phyloP scores from a whole-genome alignment of 2,888 invertebrate genomes.

The Temnothorax rugatulus region DNA sequence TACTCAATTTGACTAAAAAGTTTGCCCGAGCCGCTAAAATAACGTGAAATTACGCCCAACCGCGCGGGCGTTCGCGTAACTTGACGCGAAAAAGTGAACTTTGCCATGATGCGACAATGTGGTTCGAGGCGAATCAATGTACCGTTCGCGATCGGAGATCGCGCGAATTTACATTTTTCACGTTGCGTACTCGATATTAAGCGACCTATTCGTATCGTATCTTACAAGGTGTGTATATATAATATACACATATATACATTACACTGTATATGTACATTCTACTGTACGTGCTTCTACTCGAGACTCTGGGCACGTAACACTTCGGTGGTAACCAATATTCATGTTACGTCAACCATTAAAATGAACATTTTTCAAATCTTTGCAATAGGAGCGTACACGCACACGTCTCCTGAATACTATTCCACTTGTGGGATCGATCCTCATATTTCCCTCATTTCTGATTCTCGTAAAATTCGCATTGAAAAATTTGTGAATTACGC shows the following conservation, averaged over 20 bases:
- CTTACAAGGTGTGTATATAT: constrained; percentile 55
- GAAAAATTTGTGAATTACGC: constrained; percentile 27
- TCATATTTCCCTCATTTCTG: constrained; percentile 47
- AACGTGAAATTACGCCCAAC: constrained; percentile 62
- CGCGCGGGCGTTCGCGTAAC: constrained; percentile 24
- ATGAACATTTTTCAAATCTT: constrained; percentile 81
- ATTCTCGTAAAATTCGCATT: constrained; percentile 27
- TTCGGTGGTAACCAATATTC: constrained; percentile 78
- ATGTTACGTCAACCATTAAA: constrained; percentile 81
- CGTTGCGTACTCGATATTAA: constrained; percentile 14
- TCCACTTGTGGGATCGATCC: constrained; percentile 58
- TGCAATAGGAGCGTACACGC: constrained; percentile 58
- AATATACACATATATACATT: background rate
- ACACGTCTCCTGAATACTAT: constrained; percentile 53
- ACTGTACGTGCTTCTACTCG: constrained; percentile 58
- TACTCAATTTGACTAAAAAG: constrained; percentile 74
- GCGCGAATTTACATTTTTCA: constrained; percentile 38
- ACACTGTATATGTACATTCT: constrained; percentile 46
- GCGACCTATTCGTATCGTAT: constrained; percentile 39
- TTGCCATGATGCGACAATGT: constrained; percentile 24
- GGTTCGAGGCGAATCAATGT: constrained; percentile 33
- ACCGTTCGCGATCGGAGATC: constrained; percentile 4
- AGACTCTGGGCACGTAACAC: constrained; percentile 78
- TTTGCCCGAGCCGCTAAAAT: constrained; percentile 62
- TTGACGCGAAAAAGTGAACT: constrained; percentile 17